Evolutionary conservation across 23 tunicate genomes (phyloP), one percentile per base, ranked within the genome.

Genomic region (Halocynthia aurantium): DNA sequence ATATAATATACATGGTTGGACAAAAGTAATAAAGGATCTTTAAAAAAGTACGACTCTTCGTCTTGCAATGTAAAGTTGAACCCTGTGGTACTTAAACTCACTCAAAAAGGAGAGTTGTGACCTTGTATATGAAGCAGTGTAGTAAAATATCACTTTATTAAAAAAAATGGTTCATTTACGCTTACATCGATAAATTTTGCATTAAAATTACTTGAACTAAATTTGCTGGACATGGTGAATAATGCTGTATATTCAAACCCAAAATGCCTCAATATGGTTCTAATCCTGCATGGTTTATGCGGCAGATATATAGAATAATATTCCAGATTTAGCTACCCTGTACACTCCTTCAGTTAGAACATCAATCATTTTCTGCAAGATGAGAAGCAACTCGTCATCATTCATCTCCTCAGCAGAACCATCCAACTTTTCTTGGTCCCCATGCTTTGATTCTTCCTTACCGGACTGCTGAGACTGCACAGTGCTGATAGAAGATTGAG

Each of bases 321-420:
- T 31, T 31, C 44, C 2, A 31, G 44, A 31, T 31, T 31, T 31
- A 31, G 44, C 72, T 22, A 89, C 96, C 81, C 77, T 77, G 72
- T 81, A 90, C 8, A 90, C 90, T 12, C 97, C 97, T 11, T 77
- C 83, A 10, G 97, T 90, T 0, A 90, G 76, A 20, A 85, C 84
- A 71, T 84, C 81, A 54, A 90, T 81, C 97, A 90, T 90, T 54
- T 60, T 81, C 54, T 90, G 90, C 21, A 90, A 64, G 67, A 84
- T 81, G 12, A 53, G 72, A 12, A 31, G 69, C 21, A 85, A 58
- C 8, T 52, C 58, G 22, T 81, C 84, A 7, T 81, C 84, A 40
- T 85, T 76, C 52, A 80, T 83, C 10, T 83, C 88, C 9, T n/a
- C 44, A 31, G 44, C 44, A 31, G 44, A 31, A 31, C 1, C 44